phyloP scores from a whole-genome alignment of 2,797 vertebrate species.

The Microtus californicus region DNA sequence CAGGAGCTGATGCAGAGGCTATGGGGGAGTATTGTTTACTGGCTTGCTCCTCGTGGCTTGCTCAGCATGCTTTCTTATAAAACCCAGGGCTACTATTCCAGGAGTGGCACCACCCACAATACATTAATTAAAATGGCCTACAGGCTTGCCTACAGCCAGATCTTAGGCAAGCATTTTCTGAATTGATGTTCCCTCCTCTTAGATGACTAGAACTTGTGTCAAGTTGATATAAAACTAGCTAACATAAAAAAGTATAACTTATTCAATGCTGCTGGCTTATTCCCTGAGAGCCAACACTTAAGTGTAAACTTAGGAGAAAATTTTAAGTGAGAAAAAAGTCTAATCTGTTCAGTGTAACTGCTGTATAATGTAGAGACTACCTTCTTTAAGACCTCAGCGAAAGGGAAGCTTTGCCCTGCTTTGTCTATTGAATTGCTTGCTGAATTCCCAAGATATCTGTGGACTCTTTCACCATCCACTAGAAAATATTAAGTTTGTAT shows the following conservation, averaged over 20 bases:
- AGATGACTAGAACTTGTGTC: neutral
- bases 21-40: too few species aligned
- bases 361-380: neutral
- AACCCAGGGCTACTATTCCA: neutral
- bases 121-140: neutral
- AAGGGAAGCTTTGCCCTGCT: neutral
- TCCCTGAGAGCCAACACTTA: neutral
- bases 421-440: neutral
- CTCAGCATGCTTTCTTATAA: neutral
- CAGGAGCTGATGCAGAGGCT: neutral
- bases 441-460: constrained; percentile 19
- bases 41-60: neutral
- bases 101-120: neutral
- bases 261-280: neutral
- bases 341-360: neutral
- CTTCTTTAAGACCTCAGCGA: accelerated
- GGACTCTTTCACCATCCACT: neutral
- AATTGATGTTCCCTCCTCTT: neutral
- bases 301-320: neutral
- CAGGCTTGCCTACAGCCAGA: neutral
- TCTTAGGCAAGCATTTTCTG: neutral
- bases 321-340: neutral
- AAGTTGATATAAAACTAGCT: neutral
- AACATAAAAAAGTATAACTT: neutral
- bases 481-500: constrained; percentile 47